phyloP scores from a whole-genome alignment of 2,113 vertebrate genomes.

The Cebidichthys violaceus region DNA sequence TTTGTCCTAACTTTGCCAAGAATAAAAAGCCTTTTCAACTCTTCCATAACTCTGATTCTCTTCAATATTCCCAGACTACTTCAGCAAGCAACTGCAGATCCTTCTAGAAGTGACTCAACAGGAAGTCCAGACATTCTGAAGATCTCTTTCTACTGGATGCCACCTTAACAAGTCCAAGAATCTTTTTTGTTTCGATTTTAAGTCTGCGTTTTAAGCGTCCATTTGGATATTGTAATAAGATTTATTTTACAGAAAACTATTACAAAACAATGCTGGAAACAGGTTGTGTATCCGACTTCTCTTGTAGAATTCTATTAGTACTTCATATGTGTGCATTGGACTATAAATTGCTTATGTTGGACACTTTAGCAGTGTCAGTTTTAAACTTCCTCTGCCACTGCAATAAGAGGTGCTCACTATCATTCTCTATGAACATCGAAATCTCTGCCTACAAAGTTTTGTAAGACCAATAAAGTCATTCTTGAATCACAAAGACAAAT shows the following conservation, averaged over 20 bases:
- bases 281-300: not conserved
- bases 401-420: not conserved
- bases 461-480: not conserved
- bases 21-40: slow-evolving; percentile 3
- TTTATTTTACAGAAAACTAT: not conserved
- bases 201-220: not conserved
- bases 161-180: not conserved
- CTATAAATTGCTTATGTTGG: not conserved
- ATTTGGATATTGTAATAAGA: not conserved
- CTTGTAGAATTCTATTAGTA: not conserved
- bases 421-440: not conserved
- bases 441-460: not conserved
- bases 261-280: not conserved
- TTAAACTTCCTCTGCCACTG: no score
- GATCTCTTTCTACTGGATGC: not conserved
- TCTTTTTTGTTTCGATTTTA: not conserved
- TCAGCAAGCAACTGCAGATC: slow-evolving; percentile 80
- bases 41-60: slow-evolving; percentile 6
- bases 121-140: slow-evolving; percentile 82
- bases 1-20: not conserved
- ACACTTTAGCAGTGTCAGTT: not conserved
- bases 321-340: not conserved
- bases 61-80: slow-evolving; percentile 66
- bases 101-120: slow-evolving; percentile 83
- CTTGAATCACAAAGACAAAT: slow-evolving; percentile 2